A percentile compares a stretch with the other conserved stretches of the same genome.
These are phyloP conservation scores for Rhagonycha fulva DNA, from an alignment of 2,888 invertebrate genomes.

Conservation along the genomic window DNA sequence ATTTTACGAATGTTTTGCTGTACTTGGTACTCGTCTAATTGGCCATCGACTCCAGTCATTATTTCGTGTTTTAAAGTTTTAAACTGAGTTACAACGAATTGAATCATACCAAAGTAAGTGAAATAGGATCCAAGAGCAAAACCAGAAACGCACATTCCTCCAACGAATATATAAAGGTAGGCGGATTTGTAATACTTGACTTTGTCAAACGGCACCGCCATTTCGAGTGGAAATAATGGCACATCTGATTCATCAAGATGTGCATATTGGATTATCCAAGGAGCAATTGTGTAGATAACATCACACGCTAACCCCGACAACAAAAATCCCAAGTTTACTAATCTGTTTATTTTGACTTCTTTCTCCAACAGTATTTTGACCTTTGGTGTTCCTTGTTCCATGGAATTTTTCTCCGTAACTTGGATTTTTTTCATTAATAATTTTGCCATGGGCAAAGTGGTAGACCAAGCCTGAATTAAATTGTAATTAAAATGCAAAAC, in stretches of 20 bases:
- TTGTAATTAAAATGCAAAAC: not conserved
- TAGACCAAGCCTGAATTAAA: not conserved
- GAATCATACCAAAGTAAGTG: constrained; percentile 32
- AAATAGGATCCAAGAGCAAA: constrained; percentile 28
- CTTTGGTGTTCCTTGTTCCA: not conserved
- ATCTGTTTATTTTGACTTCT: too few relatives aligned
- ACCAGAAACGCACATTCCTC: constrained; percentile 22
- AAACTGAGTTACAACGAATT: constrained; percentile 31
- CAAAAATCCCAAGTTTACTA: not conserved
- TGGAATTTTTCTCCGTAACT: not conserved
- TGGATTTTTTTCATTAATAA: not conserved
- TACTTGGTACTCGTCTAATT: not conserved
- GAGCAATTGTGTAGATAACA: not conserved
- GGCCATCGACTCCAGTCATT: not conserved
- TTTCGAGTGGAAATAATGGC: constrained; percentile 3
- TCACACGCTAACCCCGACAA: not conserved
- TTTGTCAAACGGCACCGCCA: constrained; percentile 37
- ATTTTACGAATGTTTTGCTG: not conserved
- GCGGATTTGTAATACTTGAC: constrained; percentile 26
- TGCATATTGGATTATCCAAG: not conserved
- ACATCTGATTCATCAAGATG: not conserved
- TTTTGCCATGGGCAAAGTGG: not conserved
- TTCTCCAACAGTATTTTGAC: not conserved
- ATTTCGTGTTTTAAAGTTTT: constrained; percentile 30
- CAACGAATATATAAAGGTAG: constrained; percentile 21